Conservation (phyloP, 2,888 invertebrate genomes). For the Arctia plantaginis region DNA sequence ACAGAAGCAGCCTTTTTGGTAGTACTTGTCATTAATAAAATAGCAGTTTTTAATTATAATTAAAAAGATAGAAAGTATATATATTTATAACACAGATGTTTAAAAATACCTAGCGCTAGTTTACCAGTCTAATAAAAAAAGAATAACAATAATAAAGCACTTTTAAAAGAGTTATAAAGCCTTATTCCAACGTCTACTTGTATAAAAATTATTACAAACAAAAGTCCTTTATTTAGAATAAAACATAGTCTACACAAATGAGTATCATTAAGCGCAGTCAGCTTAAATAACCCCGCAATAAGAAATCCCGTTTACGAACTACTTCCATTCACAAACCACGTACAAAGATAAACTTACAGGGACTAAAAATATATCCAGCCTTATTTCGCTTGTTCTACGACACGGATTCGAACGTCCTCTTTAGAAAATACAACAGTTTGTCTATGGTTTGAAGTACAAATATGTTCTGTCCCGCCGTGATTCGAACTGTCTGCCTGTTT, state of each 20-base stretch:
- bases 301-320: slow-evolving; percentile 32
- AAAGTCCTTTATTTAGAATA: slow-evolving; percentile 28
- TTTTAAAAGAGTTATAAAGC: slow-evolving; percentile 13
- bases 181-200: neutral
- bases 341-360: slow-evolving; percentile 25
- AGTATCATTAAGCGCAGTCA: slow-evolving; percentile 43
- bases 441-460: slow-evolving; percentile 29
- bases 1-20: too few relatives aligned
- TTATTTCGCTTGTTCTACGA: slow-evolving; percentile 14
- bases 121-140: neutral
- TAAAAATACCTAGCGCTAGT: neutral
- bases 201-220: slow-evolving; percentile 32
- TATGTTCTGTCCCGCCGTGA: slow-evolving; percentile 32
- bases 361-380: slow-evolving; percentile 8
- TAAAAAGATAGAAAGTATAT: neutral
- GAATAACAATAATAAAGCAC: neutral
- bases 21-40: too few relatives aligned
- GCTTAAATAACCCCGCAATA: slow-evolving; percentile 44
- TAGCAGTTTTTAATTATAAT: neutral
- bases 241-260: slow-evolving; percentile 39
- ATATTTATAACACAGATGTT: neutral
- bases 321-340: slow-evolving; percentile 40
- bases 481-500: slow-evolving; percentile 36
- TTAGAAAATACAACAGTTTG: slow-evolving; percentile 17
- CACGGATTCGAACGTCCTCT: slow-evolving; percentile 13